Percentiles rank a stretch among this genome's conserved stretches.
Conservation (phyloP, 37 sponge, comb jelly and placozoan genomes). For the Chondrilla cf. caribensis region DNA sequence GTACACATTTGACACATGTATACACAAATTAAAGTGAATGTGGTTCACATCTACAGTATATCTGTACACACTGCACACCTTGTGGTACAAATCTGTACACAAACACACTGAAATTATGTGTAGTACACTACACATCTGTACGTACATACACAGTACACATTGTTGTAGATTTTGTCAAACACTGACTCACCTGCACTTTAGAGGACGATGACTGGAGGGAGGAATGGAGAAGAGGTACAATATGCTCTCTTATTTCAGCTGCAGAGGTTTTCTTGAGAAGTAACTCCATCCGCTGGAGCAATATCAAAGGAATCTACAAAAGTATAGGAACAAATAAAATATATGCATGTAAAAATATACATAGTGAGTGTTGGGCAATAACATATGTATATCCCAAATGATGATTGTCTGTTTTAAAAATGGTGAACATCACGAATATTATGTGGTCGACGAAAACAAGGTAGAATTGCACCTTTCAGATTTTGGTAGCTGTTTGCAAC, state of each 20-base stretch:
- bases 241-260: slow-evolving; percentile 40
- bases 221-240: slow-evolving; percentile 68
- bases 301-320: slow-evolving; percentile 62
- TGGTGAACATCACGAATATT: neutral
- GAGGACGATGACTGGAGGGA: slow-evolving; percentile 45
- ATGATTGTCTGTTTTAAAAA: neutral
- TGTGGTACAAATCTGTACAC: no score
- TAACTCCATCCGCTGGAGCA: slow-evolving; percentile 85
- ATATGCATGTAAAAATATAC: neutral
- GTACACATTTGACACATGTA: no score
- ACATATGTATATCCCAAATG: neutral
- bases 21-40: no score
- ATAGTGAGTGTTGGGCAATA: neutral
- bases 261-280: slow-evolving; percentile 71
- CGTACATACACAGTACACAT: neutral
- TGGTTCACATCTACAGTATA: no score
- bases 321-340: neutral
- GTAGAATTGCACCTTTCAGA: no score
- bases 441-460: no score
- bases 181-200: slow-evolving; percentile 57
- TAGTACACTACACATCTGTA: neutral
- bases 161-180: no score
- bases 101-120: no score
- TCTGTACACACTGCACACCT: no score
- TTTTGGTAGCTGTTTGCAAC: no score